Conservation (phyloP, 2,113 vertebrate species). For the Chelonoidis abingdonii region DNA sequence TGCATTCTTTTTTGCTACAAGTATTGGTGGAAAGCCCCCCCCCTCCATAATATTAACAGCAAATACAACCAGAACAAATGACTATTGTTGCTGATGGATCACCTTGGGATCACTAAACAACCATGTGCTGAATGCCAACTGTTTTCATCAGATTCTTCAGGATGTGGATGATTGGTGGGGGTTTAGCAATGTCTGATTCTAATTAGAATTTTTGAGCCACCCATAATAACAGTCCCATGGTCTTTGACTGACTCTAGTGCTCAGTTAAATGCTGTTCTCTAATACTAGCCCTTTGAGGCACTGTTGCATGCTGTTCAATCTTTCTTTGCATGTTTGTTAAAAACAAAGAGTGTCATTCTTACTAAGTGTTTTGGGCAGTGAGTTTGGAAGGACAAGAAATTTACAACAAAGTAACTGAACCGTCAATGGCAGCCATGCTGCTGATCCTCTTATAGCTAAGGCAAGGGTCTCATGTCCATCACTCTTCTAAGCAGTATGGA, state of each 20-base stretch:
- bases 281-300: background rate
- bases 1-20: background rate
- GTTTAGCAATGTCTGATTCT: background rate
- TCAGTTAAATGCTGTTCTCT: background rate
- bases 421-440: no score
- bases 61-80: background rate
- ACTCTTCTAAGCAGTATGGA: no score
- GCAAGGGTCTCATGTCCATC: no score
- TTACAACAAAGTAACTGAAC: no score
- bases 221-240: background rate
- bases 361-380: background rate
- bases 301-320: background rate
- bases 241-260: background rate
- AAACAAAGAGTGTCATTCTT: background rate
- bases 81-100: background rate
- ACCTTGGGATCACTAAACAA: background rate
- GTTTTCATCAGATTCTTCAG: background rate
- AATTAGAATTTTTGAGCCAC: background rate
- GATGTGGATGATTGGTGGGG: background rate
- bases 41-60: background rate
- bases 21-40: background rate
- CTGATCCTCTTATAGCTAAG: no score
- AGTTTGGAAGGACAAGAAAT: background rate
- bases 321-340: background rate
- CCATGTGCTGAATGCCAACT: background rate